Base-by-base conservation (phyloP, 2,797 vertebrate species). In the Esox lucius region DNA sequence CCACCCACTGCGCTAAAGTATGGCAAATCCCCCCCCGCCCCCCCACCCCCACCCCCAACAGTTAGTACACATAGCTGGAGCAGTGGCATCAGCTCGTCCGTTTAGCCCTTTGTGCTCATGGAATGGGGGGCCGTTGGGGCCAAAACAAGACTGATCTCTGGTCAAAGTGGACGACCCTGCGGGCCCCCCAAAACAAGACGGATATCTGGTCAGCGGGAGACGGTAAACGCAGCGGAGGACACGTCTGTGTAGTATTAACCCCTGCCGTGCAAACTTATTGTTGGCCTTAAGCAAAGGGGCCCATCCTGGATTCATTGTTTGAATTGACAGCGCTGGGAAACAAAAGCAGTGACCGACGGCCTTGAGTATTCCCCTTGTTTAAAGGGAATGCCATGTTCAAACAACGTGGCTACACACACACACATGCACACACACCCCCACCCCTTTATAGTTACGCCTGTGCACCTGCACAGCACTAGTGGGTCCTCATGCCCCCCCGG, bases 81-180 rank as follows among this genome's bases (percentile, higher is more conserved):
- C 0, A 19, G 71, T 6, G 42, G 75, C 78, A 78, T 80, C 82
- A 80, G 70, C 77, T 66, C 81, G 80, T 86, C 84, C 81, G 78
- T 83, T 46, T 83, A 83, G 81, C 81, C 78, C 78, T 73, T 39
- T 48, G 70, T 70, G 75, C 80, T 71, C 3, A 70, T 69, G 64
- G 7, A 39, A 39, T 62, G 68, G 22, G 66, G 24, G 35, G 24
- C n/a, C 24, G 73, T 68, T 8, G n/a, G n/a, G 79, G n/a, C 9
- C n/a, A 22, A 13, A 15, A 53, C 4, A 74, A 73, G 80, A 5
- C 24, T 33, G 62, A 67, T 28, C 24, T 35, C 46, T 22, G 31
- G 42, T 12, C 42, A 5, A 42, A 6, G 39, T 6, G 39, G 5
- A 42, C 39, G 39, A 46, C 42, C 42, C 42, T 2, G 42, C 1